phyloP scores from a whole-genome alignment of 1,140 invertebrate genomes.

The Micrasema longulum region DNA sequence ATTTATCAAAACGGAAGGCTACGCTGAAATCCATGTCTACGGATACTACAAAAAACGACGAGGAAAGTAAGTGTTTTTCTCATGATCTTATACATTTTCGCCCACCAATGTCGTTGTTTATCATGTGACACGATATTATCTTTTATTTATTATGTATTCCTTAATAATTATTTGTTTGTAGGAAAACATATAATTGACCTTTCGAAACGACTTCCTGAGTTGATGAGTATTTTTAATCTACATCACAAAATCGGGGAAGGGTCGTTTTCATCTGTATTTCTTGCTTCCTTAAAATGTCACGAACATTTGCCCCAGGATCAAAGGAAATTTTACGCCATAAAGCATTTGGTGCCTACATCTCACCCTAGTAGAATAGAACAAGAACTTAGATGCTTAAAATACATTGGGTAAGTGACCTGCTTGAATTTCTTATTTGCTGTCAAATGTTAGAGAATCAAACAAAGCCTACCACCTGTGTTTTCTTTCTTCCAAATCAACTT shows the following conservation, averaged over 20 bases:
- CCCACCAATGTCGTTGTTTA: constrained; percentile 34
- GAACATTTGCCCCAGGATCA: constrained; percentile 65
- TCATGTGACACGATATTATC: constrained; percentile 35
- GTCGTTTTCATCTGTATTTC: constrained; percentile 85
- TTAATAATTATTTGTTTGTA: constrained; percentile 50
- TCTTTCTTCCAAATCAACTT: constrained; percentile 11
- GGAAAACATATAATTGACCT: constrained; percentile 68
- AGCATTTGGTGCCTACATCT: constrained; percentile 86
- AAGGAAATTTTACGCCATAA: constrained; percentile 78
- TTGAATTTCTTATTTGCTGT: constrained; percentile 30
- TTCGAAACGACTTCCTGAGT: constrained; percentile 69
- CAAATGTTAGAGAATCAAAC: no score
- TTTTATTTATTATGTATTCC: constrained; percentile 22
- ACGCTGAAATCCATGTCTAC: constrained; percentile 34
- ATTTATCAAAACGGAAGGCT: constrained; percentile 44
- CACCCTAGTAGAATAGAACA: constrained; percentile 81
- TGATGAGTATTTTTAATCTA: constrained; percentile 75
- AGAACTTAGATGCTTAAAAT: constrained; percentile 82
- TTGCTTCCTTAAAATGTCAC: constrained; percentile 76
- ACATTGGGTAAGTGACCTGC: constrained; percentile 77
- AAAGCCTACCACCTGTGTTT: constrained; percentile 5
- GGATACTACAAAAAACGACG: constrained; percentile 58
- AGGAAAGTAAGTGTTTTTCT: constrained; percentile 59
- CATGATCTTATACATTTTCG: constrained; percentile 22
- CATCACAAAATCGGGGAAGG: constrained; percentile 82